A percentile compares a stretch with the other conserved stretches of the same genome.
Evolutionary conservation across 2,888 invertebrate genomes (phyloP).

Genomic region (Drosophila kanekoi): DNA sequence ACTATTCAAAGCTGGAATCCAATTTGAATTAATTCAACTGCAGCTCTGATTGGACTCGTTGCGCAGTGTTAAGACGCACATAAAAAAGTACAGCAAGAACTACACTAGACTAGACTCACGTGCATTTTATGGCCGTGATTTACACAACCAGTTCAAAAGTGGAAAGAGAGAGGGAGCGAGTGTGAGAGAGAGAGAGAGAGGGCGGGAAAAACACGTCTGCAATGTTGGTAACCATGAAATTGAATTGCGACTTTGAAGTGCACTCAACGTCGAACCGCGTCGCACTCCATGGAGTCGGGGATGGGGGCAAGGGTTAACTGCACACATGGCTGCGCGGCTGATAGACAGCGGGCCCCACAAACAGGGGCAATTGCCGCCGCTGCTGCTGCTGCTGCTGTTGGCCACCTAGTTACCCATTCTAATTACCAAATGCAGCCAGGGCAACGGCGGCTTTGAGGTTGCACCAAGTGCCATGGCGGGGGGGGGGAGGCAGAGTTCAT

Average conservation of each 20-base stretch:
- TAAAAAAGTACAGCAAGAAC: constrained; percentile 26
- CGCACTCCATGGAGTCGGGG: constrained; percentile 11
- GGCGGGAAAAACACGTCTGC: constrained; percentile 23
- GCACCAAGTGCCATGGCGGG: constrained; percentile 41
- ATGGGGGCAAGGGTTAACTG: constrained; percentile 61
- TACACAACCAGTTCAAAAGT: constrained; percentile 41
- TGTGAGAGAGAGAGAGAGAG: neutral
- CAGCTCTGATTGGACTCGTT: constrained; percentile 35
- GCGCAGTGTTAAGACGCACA: constrained; percentile 47
- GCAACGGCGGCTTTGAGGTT: constrained; percentile 53
- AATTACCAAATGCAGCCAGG: constrained; percentile 71
- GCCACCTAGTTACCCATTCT: constrained; percentile 76
- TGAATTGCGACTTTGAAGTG: constrained; percentile 83
- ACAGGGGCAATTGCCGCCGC: neutral
- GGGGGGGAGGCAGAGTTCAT: constrained; percentile 35
- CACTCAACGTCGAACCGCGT: constrained; percentile 68
- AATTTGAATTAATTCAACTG: constrained; percentile 45
- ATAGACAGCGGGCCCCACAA: constrained; percentile 50
- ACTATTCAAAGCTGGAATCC: neutral
- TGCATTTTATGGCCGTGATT: constrained; percentile 76
- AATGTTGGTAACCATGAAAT: constrained; percentile 77
- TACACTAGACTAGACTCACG: constrained; percentile 47
- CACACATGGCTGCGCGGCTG: constrained; percentile 78
- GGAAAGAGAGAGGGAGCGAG: constrained; percentile 4
- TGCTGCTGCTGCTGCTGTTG: constrained; percentile 31